Conservation (phyloP, 2,797 vertebrate genomes). For the Catostomus latipinnis region DNA sequence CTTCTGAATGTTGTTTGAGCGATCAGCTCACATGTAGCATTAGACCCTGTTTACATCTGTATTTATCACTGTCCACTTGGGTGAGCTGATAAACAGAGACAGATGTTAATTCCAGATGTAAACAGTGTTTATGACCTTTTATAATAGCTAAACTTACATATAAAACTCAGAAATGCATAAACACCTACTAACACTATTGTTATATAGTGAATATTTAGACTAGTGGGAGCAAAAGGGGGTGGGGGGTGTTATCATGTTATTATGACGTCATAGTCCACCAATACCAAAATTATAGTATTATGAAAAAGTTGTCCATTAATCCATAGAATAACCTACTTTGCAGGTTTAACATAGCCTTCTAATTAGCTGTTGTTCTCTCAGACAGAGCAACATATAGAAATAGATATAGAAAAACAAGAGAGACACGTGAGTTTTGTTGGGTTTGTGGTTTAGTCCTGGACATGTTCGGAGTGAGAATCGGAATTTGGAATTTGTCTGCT, state of each 20-base stretch:
- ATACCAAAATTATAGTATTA: constrained; percentile 25
- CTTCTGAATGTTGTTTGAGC: no score
- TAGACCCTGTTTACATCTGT: constrained; percentile 39
- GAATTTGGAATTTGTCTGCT: constrained; percentile 61
- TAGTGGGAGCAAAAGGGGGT: constrained; percentile 24
- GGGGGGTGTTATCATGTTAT: constrained; percentile 27
- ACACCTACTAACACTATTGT: background rate
- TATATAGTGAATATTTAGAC: constrained; percentile 19
- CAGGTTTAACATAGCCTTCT: constrained; percentile 32
- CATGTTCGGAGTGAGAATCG: constrained; percentile 62
- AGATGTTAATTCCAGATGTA: no score
- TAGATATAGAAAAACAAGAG: constrained; percentile 9
- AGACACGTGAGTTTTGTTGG: constrained; percentile 61
- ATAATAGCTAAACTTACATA: no score
- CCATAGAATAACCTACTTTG: constrained; percentile 48
- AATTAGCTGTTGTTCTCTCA: constrained; percentile 51
- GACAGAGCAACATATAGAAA: constrained; percentile 17
- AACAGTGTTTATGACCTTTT: no score
- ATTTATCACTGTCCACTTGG: no score
- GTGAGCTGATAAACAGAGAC: no score
- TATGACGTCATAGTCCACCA: constrained; percentile 46
- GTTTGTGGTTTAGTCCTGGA: constrained; percentile 66
- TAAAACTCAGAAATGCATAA: no score
- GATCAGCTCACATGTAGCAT: no score
- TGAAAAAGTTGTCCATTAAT: constrained; percentile 59